Conservation (phyloP, 2,113 vertebrate genomes). For the Trachemys scripta region DNA sequence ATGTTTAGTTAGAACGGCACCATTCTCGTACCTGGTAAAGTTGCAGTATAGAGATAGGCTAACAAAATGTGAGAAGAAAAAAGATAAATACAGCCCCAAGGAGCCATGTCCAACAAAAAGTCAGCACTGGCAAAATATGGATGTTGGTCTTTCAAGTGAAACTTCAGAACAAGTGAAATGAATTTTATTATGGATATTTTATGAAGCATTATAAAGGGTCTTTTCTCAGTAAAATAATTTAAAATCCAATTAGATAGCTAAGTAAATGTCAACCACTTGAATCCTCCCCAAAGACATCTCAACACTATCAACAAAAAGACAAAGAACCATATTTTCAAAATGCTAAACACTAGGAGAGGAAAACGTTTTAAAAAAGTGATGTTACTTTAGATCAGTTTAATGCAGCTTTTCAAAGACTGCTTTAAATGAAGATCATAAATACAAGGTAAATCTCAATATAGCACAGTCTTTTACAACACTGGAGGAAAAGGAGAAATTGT, state of each 20-base stretch:
- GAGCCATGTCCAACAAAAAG: neutral
- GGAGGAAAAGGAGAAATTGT: neutral
- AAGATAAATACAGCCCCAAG: neutral
- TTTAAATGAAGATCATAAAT: neutral
- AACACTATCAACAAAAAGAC: neutral
- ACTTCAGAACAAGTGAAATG: neutral
- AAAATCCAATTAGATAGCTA: neutral
- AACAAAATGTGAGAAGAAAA: fast-evolving
- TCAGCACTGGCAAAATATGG: neutral
- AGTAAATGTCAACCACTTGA: neutral
- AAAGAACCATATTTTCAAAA: neutral
- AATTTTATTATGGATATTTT: neutral
- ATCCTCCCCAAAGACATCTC: neutral
- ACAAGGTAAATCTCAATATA: neutral
- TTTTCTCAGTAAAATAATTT: neutral
- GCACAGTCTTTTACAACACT: neutral
- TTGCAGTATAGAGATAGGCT: neutral
- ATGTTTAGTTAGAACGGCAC: neutral
- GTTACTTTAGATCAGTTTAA: neutral
- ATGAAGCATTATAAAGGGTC: neutral
- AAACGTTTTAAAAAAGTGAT: fast-evolving
- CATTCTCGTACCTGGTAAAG: neutral
- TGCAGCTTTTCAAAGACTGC: neutral
- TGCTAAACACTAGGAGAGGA: neutral
- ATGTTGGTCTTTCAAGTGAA: neutral